Conservation (phyloP, 2,888 invertebrate genomes). For the Sarcophaga rosellei region DNA sequence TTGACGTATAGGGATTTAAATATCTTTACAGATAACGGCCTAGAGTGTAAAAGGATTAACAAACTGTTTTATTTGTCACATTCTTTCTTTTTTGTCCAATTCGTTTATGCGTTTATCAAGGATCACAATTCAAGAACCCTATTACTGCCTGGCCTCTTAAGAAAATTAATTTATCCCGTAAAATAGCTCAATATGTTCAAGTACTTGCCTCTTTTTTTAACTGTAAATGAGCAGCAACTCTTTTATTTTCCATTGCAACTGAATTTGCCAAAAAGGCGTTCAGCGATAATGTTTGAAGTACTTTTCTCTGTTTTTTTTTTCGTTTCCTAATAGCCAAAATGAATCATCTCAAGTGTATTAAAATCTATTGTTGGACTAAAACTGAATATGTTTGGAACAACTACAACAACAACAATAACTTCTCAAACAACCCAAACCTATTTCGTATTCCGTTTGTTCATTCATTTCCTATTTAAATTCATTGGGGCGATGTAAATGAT, state of each 20-base stretch:
- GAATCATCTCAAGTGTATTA: constrained; percentile 60
- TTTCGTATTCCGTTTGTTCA: constrained; percentile 21
- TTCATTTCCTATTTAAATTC: constrained; percentile 53
- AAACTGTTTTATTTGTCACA: background rate
- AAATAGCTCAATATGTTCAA: constrained; percentile 68
- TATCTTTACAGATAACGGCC: no score
- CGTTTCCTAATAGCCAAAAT: background rate
- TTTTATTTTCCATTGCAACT: constrained; percentile 16
- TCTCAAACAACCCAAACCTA: background rate
- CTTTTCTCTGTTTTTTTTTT: background rate
- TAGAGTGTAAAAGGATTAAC: background rate
- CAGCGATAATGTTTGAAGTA: constrained; percentile 64
- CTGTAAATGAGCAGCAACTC: constrained; percentile 65
- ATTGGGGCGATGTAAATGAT: constrained; percentile 65
- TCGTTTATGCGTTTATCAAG: constrained; percentile 20
- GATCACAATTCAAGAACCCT: constrained; percentile 31
- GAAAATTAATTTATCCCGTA: constrained; percentile 47
- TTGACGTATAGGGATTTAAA: no score
- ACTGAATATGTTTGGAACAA: constrained; percentile 60
- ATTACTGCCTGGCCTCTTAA: background rate
- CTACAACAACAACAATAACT: background rate
- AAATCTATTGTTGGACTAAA: constrained; percentile 62
- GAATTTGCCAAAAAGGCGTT: constrained; percentile 61
- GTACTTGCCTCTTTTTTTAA: constrained; percentile 34
- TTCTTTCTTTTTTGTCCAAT: background rate